A percentile compares a stretch with the other conserved stretches of the same genome.
Evolutionary conservation across 2,113 vertebrate species (phyloP).

Genomic region (Puntigrus tetrazona): DNA sequence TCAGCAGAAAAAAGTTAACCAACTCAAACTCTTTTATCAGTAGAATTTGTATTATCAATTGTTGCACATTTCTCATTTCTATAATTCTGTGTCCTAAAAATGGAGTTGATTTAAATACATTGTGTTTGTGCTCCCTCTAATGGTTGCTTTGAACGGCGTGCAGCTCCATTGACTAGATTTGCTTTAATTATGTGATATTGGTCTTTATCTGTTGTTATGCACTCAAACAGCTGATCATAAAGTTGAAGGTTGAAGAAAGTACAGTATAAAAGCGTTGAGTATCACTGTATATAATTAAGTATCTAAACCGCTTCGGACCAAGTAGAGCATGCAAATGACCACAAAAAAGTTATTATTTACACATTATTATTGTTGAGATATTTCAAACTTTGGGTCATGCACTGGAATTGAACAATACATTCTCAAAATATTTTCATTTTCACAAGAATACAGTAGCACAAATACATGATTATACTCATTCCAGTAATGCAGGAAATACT

Average conservation of each 20-base stretch:
- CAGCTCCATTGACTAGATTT: not conserved
- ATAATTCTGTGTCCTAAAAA: not conserved
- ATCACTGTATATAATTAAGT: not conserved
- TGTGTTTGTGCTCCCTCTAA: conserved; percentile 68
- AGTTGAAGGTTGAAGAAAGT: not conserved
- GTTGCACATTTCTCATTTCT: not conserved
- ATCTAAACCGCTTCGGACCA: not conserved
- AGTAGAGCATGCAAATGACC: not conserved
- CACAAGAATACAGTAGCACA: not conserved
- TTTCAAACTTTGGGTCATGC: not conserved
- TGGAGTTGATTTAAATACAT: conserved; percentile 13
- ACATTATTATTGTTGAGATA: not conserved
- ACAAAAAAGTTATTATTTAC: not conserved
- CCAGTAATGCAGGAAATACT: not conserved
- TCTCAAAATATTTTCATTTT: not conserved
- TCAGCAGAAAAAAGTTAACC: not conserved
- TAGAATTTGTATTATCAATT: not conserved
- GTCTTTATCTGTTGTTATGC: not conserved
- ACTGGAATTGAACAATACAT: not conserved
- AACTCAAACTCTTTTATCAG: not conserved
- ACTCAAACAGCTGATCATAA: not conserved
- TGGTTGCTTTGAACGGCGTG: conserved; percentile 46
- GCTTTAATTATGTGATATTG: not conserved
- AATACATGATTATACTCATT: not conserved
- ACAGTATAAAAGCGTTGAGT: not conserved